Percentiles rank a stretch among this genome's conserved stretches.
Conservation (phyloP, 2,888 invertebrate species). For the Chrysolina americana region DNA sequence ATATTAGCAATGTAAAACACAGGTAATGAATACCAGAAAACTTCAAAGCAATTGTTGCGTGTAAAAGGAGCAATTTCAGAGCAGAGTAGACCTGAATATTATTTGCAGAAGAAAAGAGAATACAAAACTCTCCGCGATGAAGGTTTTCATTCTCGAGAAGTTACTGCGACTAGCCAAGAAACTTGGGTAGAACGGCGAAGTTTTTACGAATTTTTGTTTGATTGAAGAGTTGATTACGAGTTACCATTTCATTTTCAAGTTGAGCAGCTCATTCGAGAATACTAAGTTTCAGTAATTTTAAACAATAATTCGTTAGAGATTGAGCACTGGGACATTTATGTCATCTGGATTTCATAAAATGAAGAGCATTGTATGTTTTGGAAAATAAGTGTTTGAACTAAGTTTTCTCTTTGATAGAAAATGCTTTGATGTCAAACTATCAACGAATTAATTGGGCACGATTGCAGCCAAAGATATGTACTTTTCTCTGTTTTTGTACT, state of each 20-base stretch:
- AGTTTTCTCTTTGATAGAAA: no score
- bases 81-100: constrained; percentile 16
- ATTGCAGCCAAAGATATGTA: no score
- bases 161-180: not conserved
- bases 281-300: not conserved
- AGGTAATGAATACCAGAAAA: constrained; percentile 22
- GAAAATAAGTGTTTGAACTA: no score
- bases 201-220: constrained; percentile 4
- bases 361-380: no score
- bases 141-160: not conserved
- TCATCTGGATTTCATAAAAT: no score
- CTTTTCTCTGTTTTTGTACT: no score
- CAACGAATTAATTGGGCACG: no score
- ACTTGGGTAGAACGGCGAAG: not conserved
- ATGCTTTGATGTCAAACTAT: no score
- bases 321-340: not conserved
- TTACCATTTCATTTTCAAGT: not conserved
- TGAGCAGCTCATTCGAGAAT: not conserved
- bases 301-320: not conserved
- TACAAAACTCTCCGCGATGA: not conserved
- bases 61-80: constrained; percentile 11
- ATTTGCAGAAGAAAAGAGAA: constrained; percentile 4
- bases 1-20: constrained; percentile 20
- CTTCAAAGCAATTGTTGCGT: constrained; percentile 14
- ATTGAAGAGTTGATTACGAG: constrained; percentile 24